A percentile compares a stretch with the other conserved stretches of the same genome.
These are phyloP conservation scores for Ochotona curzoniae DNA, from an alignment of 2,113 vertebrate species.

Conservation along the genomic window DNA sequence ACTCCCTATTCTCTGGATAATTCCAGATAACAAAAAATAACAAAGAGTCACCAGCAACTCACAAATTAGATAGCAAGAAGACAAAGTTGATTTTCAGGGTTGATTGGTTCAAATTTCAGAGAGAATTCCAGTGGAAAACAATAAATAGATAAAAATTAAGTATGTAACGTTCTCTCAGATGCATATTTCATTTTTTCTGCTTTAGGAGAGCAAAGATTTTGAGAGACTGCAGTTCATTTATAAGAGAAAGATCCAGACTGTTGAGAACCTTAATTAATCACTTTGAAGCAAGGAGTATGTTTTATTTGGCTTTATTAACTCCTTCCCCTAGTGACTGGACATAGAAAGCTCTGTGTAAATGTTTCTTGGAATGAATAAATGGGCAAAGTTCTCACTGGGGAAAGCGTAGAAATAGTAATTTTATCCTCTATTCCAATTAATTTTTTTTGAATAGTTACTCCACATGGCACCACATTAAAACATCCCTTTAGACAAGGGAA, in stretches of 20 bases:
- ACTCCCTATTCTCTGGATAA: background rate
- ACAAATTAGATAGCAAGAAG: background rate
- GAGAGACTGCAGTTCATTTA: background rate
- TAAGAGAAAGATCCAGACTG: background rate
- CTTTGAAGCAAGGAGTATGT: background rate
- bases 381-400: background rate
- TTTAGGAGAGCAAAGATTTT: background rate
- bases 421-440: background rate
- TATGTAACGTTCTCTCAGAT: background rate
- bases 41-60: background rate
- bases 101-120: background rate
- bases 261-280: background rate
- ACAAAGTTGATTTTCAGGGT: background rate
- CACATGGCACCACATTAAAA: background rate
- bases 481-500: background rate
- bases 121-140: background rate
- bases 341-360: background rate
- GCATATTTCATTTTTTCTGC: background rate
- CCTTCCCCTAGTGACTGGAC: background rate
- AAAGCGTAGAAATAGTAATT: background rate
- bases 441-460: background rate
- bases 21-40: background rate
- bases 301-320: background rate
- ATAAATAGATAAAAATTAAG: background rate
- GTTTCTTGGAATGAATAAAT: constrained; percentile 8